A percentile compares a stretch with the other conserved stretches of the same genome.
Evolutionary conservation across 2,113 vertebrate genomes (phyloP).

Genomic region (Cyanistes caeruleus): DNA sequence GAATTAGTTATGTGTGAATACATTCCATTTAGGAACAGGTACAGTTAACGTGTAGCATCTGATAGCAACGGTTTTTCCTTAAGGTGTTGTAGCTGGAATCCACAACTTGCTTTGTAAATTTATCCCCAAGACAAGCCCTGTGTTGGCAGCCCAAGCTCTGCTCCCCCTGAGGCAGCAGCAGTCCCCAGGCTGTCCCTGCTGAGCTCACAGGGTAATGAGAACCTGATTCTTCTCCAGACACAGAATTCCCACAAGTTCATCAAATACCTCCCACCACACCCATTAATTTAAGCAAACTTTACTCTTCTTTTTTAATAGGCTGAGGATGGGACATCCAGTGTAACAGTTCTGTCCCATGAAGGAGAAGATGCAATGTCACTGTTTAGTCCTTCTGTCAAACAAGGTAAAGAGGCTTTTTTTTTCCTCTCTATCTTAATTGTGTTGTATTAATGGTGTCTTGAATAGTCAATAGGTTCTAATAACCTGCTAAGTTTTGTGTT

Average conservation of each 20-base stretch:
- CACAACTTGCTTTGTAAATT: not conserved
- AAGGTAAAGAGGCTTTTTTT: slow-evolving; percentile 67
- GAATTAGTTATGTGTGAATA: not conserved
- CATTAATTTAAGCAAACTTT: not conserved
- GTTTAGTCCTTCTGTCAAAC: slow-evolving; percentile 74
- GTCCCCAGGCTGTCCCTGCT: not conserved
- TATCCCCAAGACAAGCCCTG: not conserved
- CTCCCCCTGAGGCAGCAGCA: not conserved
- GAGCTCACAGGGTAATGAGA: not conserved
- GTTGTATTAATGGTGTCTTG: not conserved
- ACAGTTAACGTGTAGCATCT: not conserved
- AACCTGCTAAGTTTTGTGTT: not conserved
- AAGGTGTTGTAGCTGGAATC: not conserved
- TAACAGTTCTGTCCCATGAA: slow-evolving; percentile 83
- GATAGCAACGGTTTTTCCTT: not conserved
- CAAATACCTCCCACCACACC: not conserved
- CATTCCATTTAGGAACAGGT: not conserved
- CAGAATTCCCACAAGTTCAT: not conserved
- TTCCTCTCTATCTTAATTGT: not conserved
- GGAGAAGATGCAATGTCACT: slow-evolving; percentile 86
- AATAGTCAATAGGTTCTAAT: not conserved
- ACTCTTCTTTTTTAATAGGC: slow-evolving; percentile 71
- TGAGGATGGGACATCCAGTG: slow-evolving; percentile 83
- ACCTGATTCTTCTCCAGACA: not conserved
- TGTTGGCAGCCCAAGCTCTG: not conserved